These are phyloP conservation scores for Pristionchus mayeri DNA, from an alignment of 2,888 invertebrate genomes.

Conservation along the genomic window DNA sequence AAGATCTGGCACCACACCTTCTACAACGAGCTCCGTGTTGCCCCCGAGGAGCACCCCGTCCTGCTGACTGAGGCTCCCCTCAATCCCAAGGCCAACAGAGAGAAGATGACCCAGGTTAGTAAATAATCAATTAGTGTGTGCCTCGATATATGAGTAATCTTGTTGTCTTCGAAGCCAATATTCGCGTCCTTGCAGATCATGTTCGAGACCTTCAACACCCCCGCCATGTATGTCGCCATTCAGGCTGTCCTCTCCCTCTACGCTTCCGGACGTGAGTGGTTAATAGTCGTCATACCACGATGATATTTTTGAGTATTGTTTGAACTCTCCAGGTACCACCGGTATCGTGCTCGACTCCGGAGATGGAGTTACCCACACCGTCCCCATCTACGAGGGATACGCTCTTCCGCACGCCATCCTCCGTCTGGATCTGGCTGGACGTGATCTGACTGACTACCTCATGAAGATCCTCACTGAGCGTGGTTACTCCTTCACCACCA, in stretches of 20 bases:
- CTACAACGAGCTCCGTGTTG: constrained; percentile 96
- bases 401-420: constrained; percentile 78
- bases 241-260: constrained; percentile 93
- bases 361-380: constrained; percentile 88
- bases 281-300: too few relatives aligned
- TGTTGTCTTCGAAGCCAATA: not conserved
- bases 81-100: constrained; percentile 94
- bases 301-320: not conserved
- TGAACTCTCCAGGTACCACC: constrained; percentile 19
- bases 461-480: constrained; percentile 80
- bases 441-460: constrained; percentile 80
- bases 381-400: constrained; percentile 86
- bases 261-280: constrained; percentile 82
- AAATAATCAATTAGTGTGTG: not conserved
- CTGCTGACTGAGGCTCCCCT: constrained; percentile 92
- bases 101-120: constrained; percentile 87
- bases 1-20: constrained; percentile 99
- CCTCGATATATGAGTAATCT: not conserved
- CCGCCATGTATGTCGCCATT: constrained; percentile 88
- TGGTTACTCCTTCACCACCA: constrained; percentile 77
- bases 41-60: constrained; percentile 94
- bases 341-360: constrained; percentile 87
- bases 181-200: constrained; percentile 83
- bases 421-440: constrained; percentile 79
- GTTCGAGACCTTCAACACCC: constrained; percentile 86